phyloP scores from a whole-genome alignment of 1,140 invertebrate genomes.

The Aphaenogaster rudis region DNA sequence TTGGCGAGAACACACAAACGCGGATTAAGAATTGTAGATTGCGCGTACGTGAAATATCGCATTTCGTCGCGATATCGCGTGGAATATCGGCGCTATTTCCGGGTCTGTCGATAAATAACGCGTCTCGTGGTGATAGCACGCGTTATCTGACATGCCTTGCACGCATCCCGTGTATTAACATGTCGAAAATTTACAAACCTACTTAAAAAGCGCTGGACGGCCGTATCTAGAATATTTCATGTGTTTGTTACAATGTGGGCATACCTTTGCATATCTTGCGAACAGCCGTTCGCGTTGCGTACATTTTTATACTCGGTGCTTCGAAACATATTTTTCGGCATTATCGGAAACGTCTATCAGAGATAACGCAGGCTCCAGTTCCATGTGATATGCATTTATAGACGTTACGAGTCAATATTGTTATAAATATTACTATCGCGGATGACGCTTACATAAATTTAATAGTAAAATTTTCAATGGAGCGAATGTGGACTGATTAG shows the following conservation, averaged over 20 bases:
- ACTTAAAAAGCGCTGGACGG: constrained; percentile 18
- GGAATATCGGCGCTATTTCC: not conserved
- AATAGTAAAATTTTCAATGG: constrained; percentile 55
- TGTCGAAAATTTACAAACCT: constrained; percentile 30
- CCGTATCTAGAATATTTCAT: constrained; percentile 4
- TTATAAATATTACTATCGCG: constrained; percentile 28
- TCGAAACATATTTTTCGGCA: constrained; percentile 6
- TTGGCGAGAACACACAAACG: constrained; percentile 35
- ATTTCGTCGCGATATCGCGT: constrained; percentile 27
- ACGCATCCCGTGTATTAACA: constrained; percentile 39
- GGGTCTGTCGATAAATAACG: constrained; percentile 41
- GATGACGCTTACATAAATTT: constrained; percentile 31
- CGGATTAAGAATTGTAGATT: constrained; percentile 61
- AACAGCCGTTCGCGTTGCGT: not conserved
- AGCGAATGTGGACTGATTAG: constrained; percentile 54
- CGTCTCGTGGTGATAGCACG: not conserved
- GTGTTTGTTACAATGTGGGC: not conserved
- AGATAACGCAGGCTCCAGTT: constrained; percentile 31
- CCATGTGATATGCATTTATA: not conserved
- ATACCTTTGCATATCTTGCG: constrained; percentile 10
- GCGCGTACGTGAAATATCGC: constrained; percentile 39
- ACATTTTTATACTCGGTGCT: not conserved
- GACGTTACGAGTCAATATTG: not conserved
- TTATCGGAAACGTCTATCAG: not conserved
- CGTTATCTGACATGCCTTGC: constrained; percentile 8